A percentile compares a stretch with the other conserved stretches of the same genome.
Conservation (phyloP, 2,797 vertebrate species). For the Scolopax rusticola region DNA sequence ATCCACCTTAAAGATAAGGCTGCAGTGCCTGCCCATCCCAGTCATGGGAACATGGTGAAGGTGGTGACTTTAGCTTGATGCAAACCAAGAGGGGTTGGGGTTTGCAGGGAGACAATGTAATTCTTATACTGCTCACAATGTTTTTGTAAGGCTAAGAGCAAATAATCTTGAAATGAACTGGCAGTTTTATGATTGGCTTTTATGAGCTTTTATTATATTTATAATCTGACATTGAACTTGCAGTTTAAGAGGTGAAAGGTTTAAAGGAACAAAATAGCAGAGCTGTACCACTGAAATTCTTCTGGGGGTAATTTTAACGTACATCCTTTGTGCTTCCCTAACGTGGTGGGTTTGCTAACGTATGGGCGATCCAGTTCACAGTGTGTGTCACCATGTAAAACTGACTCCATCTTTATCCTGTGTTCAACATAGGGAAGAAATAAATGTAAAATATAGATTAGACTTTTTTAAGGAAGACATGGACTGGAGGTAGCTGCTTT, state of each 20-base stretch:
- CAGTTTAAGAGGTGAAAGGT: constrained; percentile 69
- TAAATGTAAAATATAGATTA: neutral
- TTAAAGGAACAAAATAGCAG: constrained; percentile 64
- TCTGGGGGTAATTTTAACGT: neutral
- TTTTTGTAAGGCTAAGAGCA: constrained; percentile 51
- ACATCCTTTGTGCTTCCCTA: neutral
- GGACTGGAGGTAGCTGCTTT: neutral
- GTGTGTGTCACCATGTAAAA: neutral
- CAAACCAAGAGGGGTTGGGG: neutral
- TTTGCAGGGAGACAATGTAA: neutral
- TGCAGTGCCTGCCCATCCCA: neutral
- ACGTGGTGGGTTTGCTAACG: neutral
- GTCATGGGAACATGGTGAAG: rapidly evolving
- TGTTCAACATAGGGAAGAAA: neutral
- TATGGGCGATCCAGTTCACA: neutral
- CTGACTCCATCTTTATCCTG: neutral
- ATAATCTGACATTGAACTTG: constrained; percentile 68
- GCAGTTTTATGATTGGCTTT: constrained; percentile 69
- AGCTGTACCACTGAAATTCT: constrained; percentile 1
- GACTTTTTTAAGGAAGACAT: neutral
- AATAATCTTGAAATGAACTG: constrained; percentile 64
- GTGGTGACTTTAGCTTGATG: neutral
- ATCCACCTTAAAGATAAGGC: neutral
- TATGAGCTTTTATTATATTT: constrained; percentile 71
- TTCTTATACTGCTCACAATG: neutral